Base-by-base conservation (phyloP, 2,888 invertebrate species). In the Tetragonula carbonaria region DNA sequence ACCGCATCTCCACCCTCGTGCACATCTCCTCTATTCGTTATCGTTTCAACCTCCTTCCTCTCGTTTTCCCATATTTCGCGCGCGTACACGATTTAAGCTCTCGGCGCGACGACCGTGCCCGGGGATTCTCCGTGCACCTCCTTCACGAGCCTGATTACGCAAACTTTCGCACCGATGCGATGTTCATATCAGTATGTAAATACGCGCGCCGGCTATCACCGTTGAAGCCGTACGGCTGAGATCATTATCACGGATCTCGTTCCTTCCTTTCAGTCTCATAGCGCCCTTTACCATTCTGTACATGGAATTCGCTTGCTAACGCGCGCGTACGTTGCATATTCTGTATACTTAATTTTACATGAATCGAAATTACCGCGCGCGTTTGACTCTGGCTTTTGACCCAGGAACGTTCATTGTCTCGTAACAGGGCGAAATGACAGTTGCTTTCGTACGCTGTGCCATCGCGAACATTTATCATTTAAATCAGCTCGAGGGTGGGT, bases 161-260 rank as follows among this genome's bases (percentile, higher is more conserved):
- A 80, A 89, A 87, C 84, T 88, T 86, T 74, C 76, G 74, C 74
- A 23, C 65, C 72, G 85, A 82, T 83, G 80, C 72, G 85, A 82
- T 84, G 80, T 87, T 85, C 86, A 82, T 85, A 90, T 87, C 88
- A 87, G 88, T 82, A 89, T 90, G 87, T 84, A 87, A 90, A 89
- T 88, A 80, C 62, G 83, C 53, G 13, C 72, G 53, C 59, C 18
- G 79, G 75, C 70, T 84, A 80, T 86, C 80, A 67, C 33, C 80
- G 28, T 45, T 72, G 81, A 75, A 89, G 77, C 86, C 75, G 66
- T 78, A 80, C 73, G 73, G 86, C 75, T 74, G 73, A 71, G 66
- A 80, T 74, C 78, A 87, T 89, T 82, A 80, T 65, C 71, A 71
- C 55, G 67, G 74, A 38, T 33, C 65, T 18, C 50, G 45, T 63